A percentile compares a stretch with the other conserved stretches of the same genome.
Evolutionary conservation across 2,888 invertebrate genomes (phyloP).

Genomic region (Teinopalpus imperialis): DNA sequence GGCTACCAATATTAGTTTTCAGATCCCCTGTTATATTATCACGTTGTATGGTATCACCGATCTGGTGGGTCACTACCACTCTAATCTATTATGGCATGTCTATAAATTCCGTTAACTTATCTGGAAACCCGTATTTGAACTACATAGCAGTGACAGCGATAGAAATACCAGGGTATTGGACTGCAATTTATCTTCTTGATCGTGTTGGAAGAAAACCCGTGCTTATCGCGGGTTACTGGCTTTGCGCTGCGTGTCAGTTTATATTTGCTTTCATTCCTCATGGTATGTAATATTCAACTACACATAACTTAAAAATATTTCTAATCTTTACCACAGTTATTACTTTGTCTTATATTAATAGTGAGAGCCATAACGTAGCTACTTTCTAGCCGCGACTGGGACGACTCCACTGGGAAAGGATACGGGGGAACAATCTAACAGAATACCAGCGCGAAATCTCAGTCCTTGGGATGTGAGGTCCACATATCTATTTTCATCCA

Average conservation of each 20-base stretch:
- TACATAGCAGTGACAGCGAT: slow-evolving; percentile 84
- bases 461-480: no score
- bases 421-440: no score
- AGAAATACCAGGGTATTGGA: slow-evolving; percentile 88
- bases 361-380: no score
- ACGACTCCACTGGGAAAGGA: no score
- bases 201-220: slow-evolving; percentile 84
- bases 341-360: no score
- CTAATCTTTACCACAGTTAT: no score
- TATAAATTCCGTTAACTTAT: slow-evolving; percentile 85
- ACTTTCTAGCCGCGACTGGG: no score
- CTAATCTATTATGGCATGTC: slow-evolving; percentile 88
- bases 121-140: slow-evolving; percentile 85
- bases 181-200: slow-evolving; percentile 84
- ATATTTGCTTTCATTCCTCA: slow-evolving; percentile 81
- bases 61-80: slow-evolving; percentile 87
- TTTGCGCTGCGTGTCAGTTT: slow-evolving; percentile 84
- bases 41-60: slow-evolving; percentile 65
- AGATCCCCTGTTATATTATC: slow-evolving; percentile 52
- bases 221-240: slow-evolving; percentile 81
- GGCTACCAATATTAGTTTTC: slow-evolving; percentile 55
- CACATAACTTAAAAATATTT: no score
- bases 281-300: slow-evolving; percentile 50
- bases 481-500: no score
- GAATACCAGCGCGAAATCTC: no score